Conservation (phyloP, 1,140 invertebrate species). For the Dreissena rostriformis region DNA sequence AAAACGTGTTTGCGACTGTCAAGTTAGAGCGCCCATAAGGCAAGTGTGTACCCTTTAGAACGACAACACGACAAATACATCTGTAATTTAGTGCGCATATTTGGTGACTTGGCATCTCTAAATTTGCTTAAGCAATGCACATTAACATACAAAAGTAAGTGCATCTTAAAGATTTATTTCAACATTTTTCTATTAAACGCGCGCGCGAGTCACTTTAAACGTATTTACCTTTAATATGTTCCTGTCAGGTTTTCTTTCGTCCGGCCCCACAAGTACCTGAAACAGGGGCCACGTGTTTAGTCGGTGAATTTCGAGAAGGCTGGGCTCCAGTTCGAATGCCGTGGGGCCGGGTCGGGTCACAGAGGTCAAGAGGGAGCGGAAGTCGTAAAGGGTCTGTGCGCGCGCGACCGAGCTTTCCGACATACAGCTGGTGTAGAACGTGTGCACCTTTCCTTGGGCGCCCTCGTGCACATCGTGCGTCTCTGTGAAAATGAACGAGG, state of each 20-base stretch:
- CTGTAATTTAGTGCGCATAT: too few relatives aligned
- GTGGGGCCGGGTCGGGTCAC: not conserved
- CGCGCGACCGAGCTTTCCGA: constrained; percentile 19
- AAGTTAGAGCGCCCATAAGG: too few relatives aligned
- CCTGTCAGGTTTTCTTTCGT: constrained; percentile 39
- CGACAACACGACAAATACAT: too few relatives aligned
- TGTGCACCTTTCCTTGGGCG: constrained; percentile 24
- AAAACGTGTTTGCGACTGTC: too few relatives aligned
- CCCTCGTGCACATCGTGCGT: constrained; percentile 21
- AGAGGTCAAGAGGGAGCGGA: constrained; percentile 27
- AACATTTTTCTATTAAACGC: too few relatives aligned
- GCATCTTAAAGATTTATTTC: too few relatives aligned
- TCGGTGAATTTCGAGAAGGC: constrained; percentile 22
- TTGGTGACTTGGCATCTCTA: too few relatives aligned
- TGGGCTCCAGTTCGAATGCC: constrained; percentile 14
- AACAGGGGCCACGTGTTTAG: constrained; percentile 48
- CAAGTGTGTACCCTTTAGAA: too few relatives aligned
- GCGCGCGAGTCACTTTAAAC: not conserved
- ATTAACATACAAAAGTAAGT: too few relatives aligned
- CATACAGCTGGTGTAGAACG: constrained; percentile 51
- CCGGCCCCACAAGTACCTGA: constrained; percentile 38
- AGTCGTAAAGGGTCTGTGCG: constrained; percentile 34
- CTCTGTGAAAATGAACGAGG: constrained; percentile 20
- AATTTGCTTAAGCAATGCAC: too few relatives aligned
- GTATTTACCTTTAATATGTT: constrained; percentile 44